Evolutionary conservation across 2,113 vertebrate species (phyloP), one percentile per base, ranked within the genome.

Genomic region (Pungitius pungitius): DNA sequence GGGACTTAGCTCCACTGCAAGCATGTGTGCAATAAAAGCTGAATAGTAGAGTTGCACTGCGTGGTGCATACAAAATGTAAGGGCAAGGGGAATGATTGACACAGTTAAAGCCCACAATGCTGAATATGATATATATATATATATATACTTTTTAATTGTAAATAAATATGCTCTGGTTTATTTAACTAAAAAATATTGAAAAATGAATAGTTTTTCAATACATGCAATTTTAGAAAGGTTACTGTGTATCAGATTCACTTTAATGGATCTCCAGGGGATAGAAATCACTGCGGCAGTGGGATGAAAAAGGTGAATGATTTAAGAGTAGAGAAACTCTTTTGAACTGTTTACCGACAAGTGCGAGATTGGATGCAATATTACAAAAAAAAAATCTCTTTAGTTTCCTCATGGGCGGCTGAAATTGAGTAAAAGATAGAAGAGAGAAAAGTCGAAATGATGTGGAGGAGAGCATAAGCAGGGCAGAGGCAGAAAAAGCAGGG

Each of bases 401-500:
- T 67, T 60, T 75, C 70, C 60, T 80, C 63, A 43, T 52, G 26
- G 37, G 59, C 0, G 30, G 68, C 74, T 11, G 3, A 77, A 73
- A 78, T 20, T 40, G 63, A 82, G 58, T 45, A 65, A 77, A 55
- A 81, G 51, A 67, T 56, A 66, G 51, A 57, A 42, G 24, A 81
- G 62, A 70, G 71, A 82, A 52, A 75, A 15, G 70, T 18, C 4
- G 1, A 77, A 78, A 75, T 27, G 39, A 73, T 58, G 78, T 54
- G 69, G 54, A 67, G 73, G 57, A 72, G 42, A 77, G 77, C 37
- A 45, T 26, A 66, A 74, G 85, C 76, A 63, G 84, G 64, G 80
- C 67, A 77, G 89, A 90, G 87, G 85, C 87, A 89, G 84, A 91
- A 85, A 52, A 88, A 88, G 84, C 73, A 64, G 90, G 89, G 80